Conservation (phyloP, 2,888 invertebrate genomes). For the Pollenia griseotomentosa region DNA sequence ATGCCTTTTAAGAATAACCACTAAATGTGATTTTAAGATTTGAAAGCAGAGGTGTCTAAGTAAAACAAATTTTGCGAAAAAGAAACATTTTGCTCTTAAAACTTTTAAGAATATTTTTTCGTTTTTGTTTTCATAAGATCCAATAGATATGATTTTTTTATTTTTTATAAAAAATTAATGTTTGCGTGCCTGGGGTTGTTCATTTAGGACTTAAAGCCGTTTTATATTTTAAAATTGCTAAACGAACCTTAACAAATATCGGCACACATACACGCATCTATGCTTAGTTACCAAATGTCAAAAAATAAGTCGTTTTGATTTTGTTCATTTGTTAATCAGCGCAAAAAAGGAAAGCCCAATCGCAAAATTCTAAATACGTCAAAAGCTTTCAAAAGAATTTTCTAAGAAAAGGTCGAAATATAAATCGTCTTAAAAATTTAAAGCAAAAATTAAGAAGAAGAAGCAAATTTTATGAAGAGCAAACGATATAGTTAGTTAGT, state of each 20-base stretch:
- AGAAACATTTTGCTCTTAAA: no score
- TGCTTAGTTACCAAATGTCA: not conserved
- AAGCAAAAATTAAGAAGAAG: not conserved
- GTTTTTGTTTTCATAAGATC: no score
- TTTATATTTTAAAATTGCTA: not conserved
- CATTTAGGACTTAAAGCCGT: not conserved
- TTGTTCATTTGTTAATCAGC: not conserved
- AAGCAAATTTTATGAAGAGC: not conserved
- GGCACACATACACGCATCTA: no score
- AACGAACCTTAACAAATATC: not conserved
- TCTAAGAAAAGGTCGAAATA: not conserved
- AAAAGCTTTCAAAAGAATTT: not conserved
- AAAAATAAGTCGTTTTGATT: conserved; percentile 6
- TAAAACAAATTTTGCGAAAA: not conserved
- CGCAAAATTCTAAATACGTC: not conserved
- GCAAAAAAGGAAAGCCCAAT: not conserved
- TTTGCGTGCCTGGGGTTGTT: not conserved
- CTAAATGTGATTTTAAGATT: not conserved
- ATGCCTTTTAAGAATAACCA: not conserved
- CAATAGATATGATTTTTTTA: no score
- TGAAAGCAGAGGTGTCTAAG: not conserved
- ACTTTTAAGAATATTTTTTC: no score
- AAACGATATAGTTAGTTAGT: not conserved
- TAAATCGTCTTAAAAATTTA: not conserved
- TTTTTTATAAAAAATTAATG: no score